Evolutionary conservation across 2,113 vertebrate species (phyloP).

Genomic region (Melanerpes aurifrons): DNA sequence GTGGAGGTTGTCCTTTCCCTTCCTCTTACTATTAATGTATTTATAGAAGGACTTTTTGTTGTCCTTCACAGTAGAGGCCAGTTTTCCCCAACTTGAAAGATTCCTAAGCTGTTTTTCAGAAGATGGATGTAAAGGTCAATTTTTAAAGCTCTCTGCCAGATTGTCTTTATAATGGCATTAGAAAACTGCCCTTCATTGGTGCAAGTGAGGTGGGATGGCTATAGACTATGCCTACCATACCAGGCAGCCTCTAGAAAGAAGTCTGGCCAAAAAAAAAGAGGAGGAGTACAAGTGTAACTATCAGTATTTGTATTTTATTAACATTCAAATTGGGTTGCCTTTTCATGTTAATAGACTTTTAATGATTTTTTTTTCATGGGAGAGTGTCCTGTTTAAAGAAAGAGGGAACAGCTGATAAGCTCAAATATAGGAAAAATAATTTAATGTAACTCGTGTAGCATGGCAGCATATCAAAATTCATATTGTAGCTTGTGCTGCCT

Average conservation of each 20-base stretch:
- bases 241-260: neutral
- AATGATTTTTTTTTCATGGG: neutral
- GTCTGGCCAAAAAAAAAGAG: neutral
- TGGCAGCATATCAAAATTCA: neutral
- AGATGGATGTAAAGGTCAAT: neutral
- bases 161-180: neutral
- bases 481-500: neutral
- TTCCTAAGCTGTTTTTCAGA: neutral
- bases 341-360: neutral
- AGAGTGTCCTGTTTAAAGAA: conserved; percentile 20
- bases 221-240: neutral
- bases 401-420: neutral
- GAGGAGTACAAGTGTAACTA: neutral
- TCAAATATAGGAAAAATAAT: conserved; percentile 14
- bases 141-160: neutral
- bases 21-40: too few relatives aligned
- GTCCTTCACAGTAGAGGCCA: too few relatives aligned
- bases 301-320: conserved; percentile 7
- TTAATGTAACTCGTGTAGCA: neutral
- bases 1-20: too few relatives aligned
- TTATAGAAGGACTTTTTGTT: too few relatives aligned
- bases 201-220: neutral
- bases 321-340: neutral
- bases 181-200: neutral
- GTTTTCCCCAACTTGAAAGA: neutral